Evolutionary conservation across 2,797 vertebrate species (phyloP), one percentile per base, ranked within the genome.

Genomic region (Zalophus californianus): DNA sequence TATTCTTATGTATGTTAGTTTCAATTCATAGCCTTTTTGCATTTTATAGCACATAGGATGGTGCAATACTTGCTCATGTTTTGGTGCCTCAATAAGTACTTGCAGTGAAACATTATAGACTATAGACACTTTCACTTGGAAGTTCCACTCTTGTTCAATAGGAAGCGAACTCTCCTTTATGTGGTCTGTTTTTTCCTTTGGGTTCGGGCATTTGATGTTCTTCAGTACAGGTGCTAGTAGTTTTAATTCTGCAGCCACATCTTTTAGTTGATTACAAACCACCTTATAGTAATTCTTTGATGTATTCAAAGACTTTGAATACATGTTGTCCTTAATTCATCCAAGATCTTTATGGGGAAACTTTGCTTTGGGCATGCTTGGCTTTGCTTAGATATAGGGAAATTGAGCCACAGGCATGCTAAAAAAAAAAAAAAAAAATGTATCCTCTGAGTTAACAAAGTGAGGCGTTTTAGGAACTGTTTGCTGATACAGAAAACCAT

Each of bases 71-170:
- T 70, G 10, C 12, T 78, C 50, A n/a, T 77, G 5, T 3, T 94
- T 78, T 88, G 13, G n/a, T 86, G 18, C 35, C 44, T 96, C 79
- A 29, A 56, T 88, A 90, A 89, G 79, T 90, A 66, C 95, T 92
- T 91, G 20, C 35, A 77, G 56, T 7, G 32, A 88, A 95, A 64
- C 60, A 86, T 38, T 72, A 72, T 60, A 86, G n/a, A 86, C 85
- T 66, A 72, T 60, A 86, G 38, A 86, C 85, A 50, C 15, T 20
- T 90, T 82, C 62, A 73, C n/a, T 79, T 82, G 60, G 60, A 93
- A 94, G 25, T 44, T 79, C 16, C 7, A 23, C 3, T 29, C 16
- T 41, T 78, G 10, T 44, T 95, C 7, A 44, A 0, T 66, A 78
- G 78, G 58, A 92, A 29, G 62, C 92, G 32, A 77, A 56, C 38